Base-by-base conservation (phyloP, 2,797 vertebrate species). In the Threskiornis aethiopicus region DNA sequence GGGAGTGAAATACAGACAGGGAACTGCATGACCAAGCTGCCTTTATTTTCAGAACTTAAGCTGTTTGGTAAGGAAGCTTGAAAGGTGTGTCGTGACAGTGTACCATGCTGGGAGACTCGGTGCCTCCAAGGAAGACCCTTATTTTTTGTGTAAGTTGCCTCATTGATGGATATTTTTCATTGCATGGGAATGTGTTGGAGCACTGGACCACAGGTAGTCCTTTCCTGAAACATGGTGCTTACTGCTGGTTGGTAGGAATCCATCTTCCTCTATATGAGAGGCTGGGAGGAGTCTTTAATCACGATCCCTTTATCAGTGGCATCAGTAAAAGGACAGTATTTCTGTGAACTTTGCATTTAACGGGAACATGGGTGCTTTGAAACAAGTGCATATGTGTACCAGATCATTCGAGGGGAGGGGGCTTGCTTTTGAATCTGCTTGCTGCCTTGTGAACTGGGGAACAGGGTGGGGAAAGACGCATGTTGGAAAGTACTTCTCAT, bases 401-500 rank as follows among this genome's bases (percentile, higher is more conserved):
- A 96, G 96, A 91, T 64, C 21, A 0, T 51, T 61, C 31, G 72
- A 80, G 82, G 86, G 79, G 72, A 84, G 57, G 16, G 79, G 61
- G 55, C 49, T 95, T 89, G 47, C 84, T 9, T 87, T 87, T 91
- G 73, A 77, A 51, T 91, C 42, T 93, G 73, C 84, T 89, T 93
- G 73, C 84, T 89, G 86, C 93, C 89, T 91, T 91, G 75, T 96
- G 95, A 90, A 65, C 6, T 81, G 80, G 29, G 65, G 92, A 92
- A 67, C 85, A 78, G 93, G 86, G 95, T 95, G 87, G 87, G 90
- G 90, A 84, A 90, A 55, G 91, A 89, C 54, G 61, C 65, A 37
- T 95, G 85, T 96, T 95, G 94, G 91, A 92, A 94, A 89, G 92
- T 81, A 67, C 84, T 93, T 73, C 82, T 88, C 64, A 24, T 58